These are phyloP conservation scores for Chrysolina haemoptera DNA, from an alignment of 2,888 invertebrate genomes.

Conservation along the genomic window DNA sequence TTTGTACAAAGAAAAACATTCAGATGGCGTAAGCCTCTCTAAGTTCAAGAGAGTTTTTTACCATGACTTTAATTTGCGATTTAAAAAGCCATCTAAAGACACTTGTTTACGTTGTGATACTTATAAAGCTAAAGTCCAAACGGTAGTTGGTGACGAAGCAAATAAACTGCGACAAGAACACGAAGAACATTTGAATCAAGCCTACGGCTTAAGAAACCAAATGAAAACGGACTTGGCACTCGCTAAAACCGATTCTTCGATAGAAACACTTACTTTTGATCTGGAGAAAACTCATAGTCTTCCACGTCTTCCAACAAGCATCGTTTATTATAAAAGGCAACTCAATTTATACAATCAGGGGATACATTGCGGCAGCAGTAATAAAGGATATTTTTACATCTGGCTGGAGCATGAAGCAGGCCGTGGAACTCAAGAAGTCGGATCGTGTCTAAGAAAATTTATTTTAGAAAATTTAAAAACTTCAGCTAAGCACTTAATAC, in stretches of 20 bases:
- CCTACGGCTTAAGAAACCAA: conserved; percentile 19
- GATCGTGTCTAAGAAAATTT: conserved; percentile 5
- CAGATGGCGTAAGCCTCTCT: neutral
- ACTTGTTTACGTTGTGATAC: neutral
- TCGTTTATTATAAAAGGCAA: conserved; percentile 29
- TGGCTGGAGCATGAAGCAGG: conserved; percentile 23
- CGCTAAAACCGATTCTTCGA: conserved; percentile 22
- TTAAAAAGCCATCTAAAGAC: conserved; percentile 27
- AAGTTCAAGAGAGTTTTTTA: neutral
- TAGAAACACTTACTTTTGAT: conserved; percentile 29
- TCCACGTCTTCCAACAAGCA: conserved; percentile 16
- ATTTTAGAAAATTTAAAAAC: conserved; percentile 3
- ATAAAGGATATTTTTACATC: conserved; percentile 11
- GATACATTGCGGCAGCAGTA: no score
- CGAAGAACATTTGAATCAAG: conserved; percentile 31
- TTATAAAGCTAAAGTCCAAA: neutral
- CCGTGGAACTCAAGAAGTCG: conserved; percentile 5
- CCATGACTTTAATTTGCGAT: conserved; percentile 6
- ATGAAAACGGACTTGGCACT: conserved; percentile 18
- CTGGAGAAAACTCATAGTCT: conserved; percentile 20
- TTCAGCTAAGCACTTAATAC: neutral
- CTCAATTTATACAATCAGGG: conserved; percentile 28
- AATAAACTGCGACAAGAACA: neutral
- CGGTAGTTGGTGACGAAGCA: neutral
- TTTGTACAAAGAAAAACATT: conserved; percentile 4